These are phyloP conservation scores for Clarias magur DNA, from an alignment of 2,113 vertebrate genomes.

Conservation along the genomic window DNA sequence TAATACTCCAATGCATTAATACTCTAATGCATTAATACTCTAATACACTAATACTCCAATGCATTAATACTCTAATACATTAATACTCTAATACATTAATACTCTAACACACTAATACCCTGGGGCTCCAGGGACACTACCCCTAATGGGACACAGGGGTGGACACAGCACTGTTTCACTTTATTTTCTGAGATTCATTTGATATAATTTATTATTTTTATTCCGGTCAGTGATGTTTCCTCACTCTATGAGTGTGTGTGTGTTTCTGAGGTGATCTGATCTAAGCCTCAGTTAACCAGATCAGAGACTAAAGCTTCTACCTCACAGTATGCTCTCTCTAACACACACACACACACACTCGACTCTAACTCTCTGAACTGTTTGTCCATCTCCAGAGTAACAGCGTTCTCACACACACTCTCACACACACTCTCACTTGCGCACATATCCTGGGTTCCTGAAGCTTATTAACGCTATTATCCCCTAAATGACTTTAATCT, in stretches of 20 bases:
- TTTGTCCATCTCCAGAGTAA: slow-evolving; percentile 40
- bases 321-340: neutral
- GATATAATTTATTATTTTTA: neutral
- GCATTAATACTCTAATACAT: no score
- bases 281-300: neutral
- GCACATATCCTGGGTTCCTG: neutral
- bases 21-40: no score
- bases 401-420: neutral
- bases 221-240: neutral
- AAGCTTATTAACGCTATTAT: neutral
- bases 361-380: neutral
- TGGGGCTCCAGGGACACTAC: no score
- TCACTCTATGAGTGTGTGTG: neutral
- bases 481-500: neutral
- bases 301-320: neutral
- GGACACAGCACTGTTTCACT: neutral
- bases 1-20: no score
- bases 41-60: no score
- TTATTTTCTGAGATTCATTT: neutral
- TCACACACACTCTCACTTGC: neutral
- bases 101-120: no score
- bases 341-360: neutral
- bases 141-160: no score
- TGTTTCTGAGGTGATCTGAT: neutral
- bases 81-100: no score